These are phyloP conservation scores for Carcharodon carcharias DNA, from an alignment of 2,797 vertebrate genomes.

Conservation along the genomic window DNA sequence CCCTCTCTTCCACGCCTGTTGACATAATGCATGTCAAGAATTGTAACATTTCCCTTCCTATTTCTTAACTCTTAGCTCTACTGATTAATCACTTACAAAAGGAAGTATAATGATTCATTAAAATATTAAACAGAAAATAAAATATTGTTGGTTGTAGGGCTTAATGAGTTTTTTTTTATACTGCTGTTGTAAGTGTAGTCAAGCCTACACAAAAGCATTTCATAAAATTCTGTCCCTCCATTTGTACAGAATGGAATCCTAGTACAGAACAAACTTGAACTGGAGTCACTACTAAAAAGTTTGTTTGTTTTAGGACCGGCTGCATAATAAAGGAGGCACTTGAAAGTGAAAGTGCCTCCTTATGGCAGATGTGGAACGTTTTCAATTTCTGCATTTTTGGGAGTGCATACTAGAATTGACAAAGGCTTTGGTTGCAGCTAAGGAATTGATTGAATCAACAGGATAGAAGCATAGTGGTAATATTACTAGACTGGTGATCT, in stretches of 20 bases:
- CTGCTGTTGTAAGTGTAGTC: neutral
- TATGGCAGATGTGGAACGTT: neutral
- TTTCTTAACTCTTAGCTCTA: neutral
- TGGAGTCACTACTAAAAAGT: neutral
- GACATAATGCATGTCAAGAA: neutral
- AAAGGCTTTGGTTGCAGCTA: neutral
- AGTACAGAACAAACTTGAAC: neutral
- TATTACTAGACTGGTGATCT: too few relatives aligned
- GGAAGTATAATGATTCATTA: neutral
- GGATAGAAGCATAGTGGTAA: too few relatives aligned
- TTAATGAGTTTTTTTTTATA: neutral
- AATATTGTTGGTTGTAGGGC: neutral
- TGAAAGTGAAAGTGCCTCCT: neutral
- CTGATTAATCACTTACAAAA: neutral
- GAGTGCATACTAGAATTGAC: neutral
- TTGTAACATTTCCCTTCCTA: neutral
- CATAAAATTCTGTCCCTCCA: neutral
- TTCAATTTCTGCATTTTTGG: neutral
- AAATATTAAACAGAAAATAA: neutral
- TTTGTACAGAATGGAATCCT: neutral
- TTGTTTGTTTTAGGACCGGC: neutral
- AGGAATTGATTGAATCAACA: neutral
- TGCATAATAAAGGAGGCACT: neutral
- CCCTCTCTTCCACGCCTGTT: neutral
- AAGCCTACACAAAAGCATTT: neutral